Percentiles rank a stretch among this genome's conserved stretches.
Evolutionary conservation across 2,113 vertebrate genomes (phyloP).

Genomic region (Tachycineta bicolor): DNA sequence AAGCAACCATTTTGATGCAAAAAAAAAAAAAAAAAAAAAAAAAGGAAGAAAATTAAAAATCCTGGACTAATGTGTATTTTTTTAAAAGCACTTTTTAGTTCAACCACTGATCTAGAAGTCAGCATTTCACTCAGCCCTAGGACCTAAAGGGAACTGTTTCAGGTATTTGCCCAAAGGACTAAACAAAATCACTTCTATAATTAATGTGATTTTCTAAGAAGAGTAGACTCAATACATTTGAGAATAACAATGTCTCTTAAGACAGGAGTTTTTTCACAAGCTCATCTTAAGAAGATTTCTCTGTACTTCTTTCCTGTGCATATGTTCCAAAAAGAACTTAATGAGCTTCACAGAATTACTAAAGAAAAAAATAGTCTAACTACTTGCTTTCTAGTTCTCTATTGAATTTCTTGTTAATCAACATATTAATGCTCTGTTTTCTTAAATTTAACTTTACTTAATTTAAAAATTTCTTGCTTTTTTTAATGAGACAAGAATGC

Average conservation of each 20-base stretch:
- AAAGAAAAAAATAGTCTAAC: constrained; percentile 64
- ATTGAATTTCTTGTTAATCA: constrained; percentile 78
- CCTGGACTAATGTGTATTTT: not conserved
- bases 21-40: not conserved
- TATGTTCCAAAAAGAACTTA: constrained; percentile 70
- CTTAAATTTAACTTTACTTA: constrained; percentile 66
- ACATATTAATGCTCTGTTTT: constrained; percentile 77
- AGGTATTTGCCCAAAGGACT: constrained; percentile 39
- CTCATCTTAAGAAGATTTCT: constrained; percentile 46
- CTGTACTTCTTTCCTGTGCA: constrained; percentile 21
- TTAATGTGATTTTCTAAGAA: constrained; percentile 54
- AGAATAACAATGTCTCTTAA: constrained; percentile 54
- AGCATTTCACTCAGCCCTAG: constrained; percentile 21
- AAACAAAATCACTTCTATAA: constrained; percentile 59
- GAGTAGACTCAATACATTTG: constrained; percentile 22
- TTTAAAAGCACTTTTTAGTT: not conserved
- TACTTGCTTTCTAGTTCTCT: constrained; percentile 70
- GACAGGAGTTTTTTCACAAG: constrained; percentile 33
- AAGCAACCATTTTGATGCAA: not conserved
- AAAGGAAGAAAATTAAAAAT: not conserved
- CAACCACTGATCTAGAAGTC: constrained; percentile 34
- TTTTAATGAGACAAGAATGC: constrained; percentile 65
- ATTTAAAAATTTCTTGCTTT: too few species aligned
- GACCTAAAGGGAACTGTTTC: constrained; percentile 23
- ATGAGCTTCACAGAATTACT: constrained; percentile 71